Percentiles rank a stretch among this genome's conserved stretches.
Evolutionary conservation across 2,888 invertebrate species (phyloP).

Genomic region (Rhingia rostrata): DNA sequence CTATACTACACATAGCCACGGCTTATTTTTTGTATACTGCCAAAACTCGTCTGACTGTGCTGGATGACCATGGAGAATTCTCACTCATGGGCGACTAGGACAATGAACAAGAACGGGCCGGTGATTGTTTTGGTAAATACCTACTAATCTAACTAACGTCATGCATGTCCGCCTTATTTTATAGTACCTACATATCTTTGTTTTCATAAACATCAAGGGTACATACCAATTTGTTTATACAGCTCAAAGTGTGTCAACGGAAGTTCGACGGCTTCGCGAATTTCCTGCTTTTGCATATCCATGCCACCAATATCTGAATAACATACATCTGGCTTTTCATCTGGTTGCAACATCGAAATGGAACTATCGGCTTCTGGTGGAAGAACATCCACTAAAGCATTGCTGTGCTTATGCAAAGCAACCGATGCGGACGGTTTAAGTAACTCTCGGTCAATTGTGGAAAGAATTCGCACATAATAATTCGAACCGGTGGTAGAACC

Average conservation of each 20-base stretch:
- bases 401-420: slow-evolving; percentile 99
- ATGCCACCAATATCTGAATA: slow-evolving; percentile 99
- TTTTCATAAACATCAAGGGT: neutral
- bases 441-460: slow-evolving; percentile 98
- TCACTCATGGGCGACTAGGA: no score
- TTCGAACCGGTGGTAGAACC: slow-evolving; percentile 99
- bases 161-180: no score
- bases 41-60: no score
- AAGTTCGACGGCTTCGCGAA: slow-evolving; percentile 98
- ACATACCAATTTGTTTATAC: slow-evolving; percentile 95
- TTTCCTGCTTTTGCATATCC: slow-evolving; percentile 99
- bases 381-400: slow-evolving; percentile 99
- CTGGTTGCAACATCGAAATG: slow-evolving; percentile 98
- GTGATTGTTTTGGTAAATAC: no score
- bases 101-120: no score
- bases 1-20: no score
- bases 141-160: no score
- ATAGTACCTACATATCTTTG: no score
- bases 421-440: slow-evolving; percentile 99
- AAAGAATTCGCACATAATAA: slow-evolving; percentile 98
- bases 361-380: slow-evolving; percentile 99
- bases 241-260: slow-evolving; percentile 99
- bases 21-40: no score
- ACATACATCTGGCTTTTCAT: slow-evolving; percentile 98
- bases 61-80: no score